Evolutionary conservation across 2,888 invertebrate species (phyloP).

Genomic region (Carpatolechia fugitivella): DNA sequence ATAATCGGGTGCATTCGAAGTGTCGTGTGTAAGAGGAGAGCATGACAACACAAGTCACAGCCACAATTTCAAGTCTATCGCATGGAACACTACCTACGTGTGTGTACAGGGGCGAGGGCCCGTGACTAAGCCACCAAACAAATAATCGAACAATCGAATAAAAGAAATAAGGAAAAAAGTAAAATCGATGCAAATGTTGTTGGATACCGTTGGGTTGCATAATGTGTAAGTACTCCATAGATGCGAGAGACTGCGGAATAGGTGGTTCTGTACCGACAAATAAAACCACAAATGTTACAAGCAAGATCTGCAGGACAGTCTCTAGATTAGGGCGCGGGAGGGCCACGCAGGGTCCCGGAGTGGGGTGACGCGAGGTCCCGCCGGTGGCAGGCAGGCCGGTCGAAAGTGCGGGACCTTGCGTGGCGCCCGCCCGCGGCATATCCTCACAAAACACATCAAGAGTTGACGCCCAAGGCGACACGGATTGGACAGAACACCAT

Average conservation of each 20-base stretch:
- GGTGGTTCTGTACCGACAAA: conserved; percentile 76
- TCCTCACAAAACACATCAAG: conserved; percentile 28
- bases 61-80: conserved; percentile 68
- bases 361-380: not conserved
- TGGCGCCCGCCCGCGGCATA: conserved; percentile 11
- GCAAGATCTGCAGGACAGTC: conserved; percentile 45
- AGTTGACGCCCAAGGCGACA: conserved; percentile 37
- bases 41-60: conserved; percentile 68
- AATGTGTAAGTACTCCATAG: conserved; percentile 77
- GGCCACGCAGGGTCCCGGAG: not conserved
- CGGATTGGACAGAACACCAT: conserved; percentile 46
- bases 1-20: conserved; percentile 41
- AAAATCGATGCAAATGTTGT: conserved; percentile 62
- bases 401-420: not conserved
- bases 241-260: conserved; percentile 75
- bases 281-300: conserved; percentile 72
- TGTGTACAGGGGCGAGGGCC: conserved; percentile 34
- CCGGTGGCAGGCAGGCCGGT: not conserved
- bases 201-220: conserved; percentile 76
- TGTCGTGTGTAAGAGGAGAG: conserved; percentile 42
- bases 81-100: conserved; percentile 44
- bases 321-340: conserved; percentile 16
- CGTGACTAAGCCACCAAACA: conserved; percentile 42
- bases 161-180: conserved; percentile 41
- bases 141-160: conserved; percentile 29